A percentile compares a stretch with the other conserved stretches of the same genome.
Conservation (phyloP, 2,797 vertebrate species). For the Lophotriccus pileatus region DNA sequence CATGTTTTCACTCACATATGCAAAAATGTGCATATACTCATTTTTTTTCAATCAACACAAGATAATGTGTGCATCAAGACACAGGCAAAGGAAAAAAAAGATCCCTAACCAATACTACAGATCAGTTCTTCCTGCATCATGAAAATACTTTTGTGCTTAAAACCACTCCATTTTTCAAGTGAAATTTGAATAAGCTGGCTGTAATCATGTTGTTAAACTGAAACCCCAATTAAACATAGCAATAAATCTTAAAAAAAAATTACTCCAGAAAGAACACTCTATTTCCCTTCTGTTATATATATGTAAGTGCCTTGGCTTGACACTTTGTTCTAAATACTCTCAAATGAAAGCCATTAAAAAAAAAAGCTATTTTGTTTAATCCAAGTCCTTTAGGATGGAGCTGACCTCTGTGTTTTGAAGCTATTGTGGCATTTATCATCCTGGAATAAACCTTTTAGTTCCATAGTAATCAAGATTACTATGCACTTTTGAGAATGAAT, state of each 20-base stretch:
- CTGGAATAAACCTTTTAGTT: neutral
- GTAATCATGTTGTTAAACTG: neutral
- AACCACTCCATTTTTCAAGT: neutral
- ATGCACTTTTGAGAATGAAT: neutral
- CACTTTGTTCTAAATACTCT: neutral
- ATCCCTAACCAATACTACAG: neutral
- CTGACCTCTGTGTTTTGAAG: neutral
- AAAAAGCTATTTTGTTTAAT: neutral
- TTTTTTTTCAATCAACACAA: neutral
- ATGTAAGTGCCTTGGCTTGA: neutral
- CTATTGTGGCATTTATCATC: neutral
- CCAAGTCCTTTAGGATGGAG: neutral
- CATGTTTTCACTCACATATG: neutral
- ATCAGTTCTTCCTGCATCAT: neutral
- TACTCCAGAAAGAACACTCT: neutral
- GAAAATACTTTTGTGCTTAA: neutral
- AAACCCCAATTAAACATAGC: neutral
- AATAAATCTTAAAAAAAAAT: neutral
- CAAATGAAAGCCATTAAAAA: neutral
- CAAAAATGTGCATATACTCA: neutral
- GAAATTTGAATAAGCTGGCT: neutral
- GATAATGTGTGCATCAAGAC: neutral
- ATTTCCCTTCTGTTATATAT: accelerated
- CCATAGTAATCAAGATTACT: neutral
- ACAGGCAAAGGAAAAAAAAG: neutral